Percentiles rank a stretch among this genome's conserved stretches.
Conservation (phyloP, 2,113 vertebrate species). For the Syrrhaptes paradoxus region DNA sequence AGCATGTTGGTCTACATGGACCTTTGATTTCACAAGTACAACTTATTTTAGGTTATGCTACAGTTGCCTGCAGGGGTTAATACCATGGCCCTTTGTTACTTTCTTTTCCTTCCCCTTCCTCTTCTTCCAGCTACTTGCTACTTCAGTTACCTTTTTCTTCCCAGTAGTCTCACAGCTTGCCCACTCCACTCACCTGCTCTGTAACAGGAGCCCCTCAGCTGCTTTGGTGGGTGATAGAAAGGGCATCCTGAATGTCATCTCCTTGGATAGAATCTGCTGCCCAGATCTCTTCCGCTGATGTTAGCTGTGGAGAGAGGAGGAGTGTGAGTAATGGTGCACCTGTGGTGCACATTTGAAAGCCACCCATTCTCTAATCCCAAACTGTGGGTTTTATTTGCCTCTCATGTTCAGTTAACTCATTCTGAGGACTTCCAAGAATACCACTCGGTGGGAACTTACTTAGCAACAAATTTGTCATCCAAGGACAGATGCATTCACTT, state of each 20-base stretch:
- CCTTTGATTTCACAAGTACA: neutral
- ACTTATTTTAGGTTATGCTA: neutral
- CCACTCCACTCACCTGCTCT: slow-evolving; percentile 50
- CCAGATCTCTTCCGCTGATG: neutral
- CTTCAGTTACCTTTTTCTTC: neutral
- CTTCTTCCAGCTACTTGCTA: neutral
- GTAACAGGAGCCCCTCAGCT: slow-evolving; percentile 71
- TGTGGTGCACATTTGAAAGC: neutral
- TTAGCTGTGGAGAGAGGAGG: neutral
- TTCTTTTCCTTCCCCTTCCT: neutral
- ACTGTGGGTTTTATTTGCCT: neutral
- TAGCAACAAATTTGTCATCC: neutral
- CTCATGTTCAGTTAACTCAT: neutral
- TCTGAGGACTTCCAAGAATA: neutral
- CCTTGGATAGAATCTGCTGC: neutral
- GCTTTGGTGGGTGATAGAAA: slow-evolving; percentile 39
- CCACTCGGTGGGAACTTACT: neutral
- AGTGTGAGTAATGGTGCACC: neutral
- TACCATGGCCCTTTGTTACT: neutral
- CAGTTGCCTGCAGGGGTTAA: neutral
- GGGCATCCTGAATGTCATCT: neutral
- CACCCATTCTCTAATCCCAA: neutral
- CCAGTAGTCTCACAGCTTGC: neutral
- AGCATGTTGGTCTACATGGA: neutral
- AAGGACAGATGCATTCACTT: neutral